Evolutionary conservation across 2,888 invertebrate genomes (phyloP).

Genomic region (Drosophila fulvimacula): DNA sequence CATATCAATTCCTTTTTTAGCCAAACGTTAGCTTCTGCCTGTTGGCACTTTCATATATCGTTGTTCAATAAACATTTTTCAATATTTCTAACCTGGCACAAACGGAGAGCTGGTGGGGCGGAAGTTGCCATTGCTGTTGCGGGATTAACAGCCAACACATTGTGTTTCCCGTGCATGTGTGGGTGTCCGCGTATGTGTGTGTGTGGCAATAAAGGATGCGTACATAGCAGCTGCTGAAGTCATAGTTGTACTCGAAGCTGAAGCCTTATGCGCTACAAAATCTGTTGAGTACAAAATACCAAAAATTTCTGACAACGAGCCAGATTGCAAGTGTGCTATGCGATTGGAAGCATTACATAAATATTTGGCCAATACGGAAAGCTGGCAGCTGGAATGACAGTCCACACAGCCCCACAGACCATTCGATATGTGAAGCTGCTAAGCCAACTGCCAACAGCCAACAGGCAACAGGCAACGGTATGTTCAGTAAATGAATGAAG

Average conservation of each 20-base stretch:
- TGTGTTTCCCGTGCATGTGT: conserved; percentile 15
- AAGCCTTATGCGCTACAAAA: conserved; percentile 39
- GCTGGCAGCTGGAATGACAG: conserved; percentile 31
- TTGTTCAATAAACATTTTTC: conserved; percentile 69
- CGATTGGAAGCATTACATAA: conserved; percentile 61
- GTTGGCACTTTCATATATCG: conserved; percentile 62
- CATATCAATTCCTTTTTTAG: conserved; percentile 8
- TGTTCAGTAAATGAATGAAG: conserved; percentile 47
- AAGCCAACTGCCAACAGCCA: conserved; percentile 32
- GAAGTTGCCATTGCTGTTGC: conserved; percentile 55
- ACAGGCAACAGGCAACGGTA: conserved; percentile 13
- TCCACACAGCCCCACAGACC: not conserved
- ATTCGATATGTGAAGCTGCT: conserved; percentile 20
- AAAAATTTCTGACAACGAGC: conserved; percentile 45
- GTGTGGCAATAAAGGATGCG: conserved; percentile 29
- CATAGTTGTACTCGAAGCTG: conserved; percentile 18
- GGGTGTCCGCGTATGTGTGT: conserved; percentile 16
- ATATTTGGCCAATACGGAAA: conserved; percentile 62
- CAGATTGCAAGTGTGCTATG: conserved; percentile 18
- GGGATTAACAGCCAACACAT: conserved; percentile 60
- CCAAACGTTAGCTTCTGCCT: conserved; percentile 27
- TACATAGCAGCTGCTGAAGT: conserved; percentile 51
- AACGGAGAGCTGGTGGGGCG: conserved; percentile 24
- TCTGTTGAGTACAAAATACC: conserved; percentile 58
- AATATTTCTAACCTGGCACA: conserved; percentile 70